Conservation (phyloP, 2,797 vertebrate genomes). For the Pseudopleuronectes americanus region DNA sequence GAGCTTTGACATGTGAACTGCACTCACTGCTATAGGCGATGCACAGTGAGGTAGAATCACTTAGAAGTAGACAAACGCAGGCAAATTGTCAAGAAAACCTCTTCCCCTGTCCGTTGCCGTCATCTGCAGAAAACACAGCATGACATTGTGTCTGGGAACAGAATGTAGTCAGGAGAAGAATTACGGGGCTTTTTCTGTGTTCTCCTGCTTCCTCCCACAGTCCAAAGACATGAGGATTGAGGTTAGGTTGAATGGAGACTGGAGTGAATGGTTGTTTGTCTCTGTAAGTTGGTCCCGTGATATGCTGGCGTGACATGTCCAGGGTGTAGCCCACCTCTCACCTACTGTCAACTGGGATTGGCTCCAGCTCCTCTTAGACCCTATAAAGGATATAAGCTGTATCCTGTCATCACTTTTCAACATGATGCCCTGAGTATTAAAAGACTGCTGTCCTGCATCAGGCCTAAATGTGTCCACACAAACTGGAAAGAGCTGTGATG, state of each 20-base stretch:
- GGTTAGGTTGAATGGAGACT: no score
- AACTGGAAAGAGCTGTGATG: slow-evolving; percentile 45
- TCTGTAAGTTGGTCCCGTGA: no score
- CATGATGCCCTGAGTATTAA: slow-evolving; percentile 16
- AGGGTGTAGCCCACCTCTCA: no score
- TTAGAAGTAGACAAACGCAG: slow-evolving; percentile 43
- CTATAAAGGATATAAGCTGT: neutral
- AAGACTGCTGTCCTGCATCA: slow-evolving; percentile 6
- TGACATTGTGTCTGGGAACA: slow-evolving; percentile 60
- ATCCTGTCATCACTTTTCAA: slow-evolving; percentile 21
- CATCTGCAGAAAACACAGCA: slow-evolving; percentile 55
- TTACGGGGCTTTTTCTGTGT: no score
- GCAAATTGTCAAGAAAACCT: slow-evolving; percentile 41
- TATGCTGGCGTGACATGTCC: no score
- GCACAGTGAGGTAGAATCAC: slow-evolving; percentile 61
- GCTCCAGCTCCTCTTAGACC: neutral
- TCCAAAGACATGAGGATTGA: no score
- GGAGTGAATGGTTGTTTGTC: no score
- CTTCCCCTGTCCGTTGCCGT: slow-evolving; percentile 35
- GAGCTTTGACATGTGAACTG: slow-evolving; percentile 47
- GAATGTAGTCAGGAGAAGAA: no score
- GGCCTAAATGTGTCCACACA: slow-evolving; percentile 33
- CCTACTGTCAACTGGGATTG: no score
- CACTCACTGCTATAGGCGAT: slow-evolving; percentile 56
- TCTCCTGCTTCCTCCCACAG: no score